These are phyloP conservation scores for Ceryle rudis DNA, from an alignment of 2,797 vertebrate genomes.

Conservation along the genomic window DNA sequence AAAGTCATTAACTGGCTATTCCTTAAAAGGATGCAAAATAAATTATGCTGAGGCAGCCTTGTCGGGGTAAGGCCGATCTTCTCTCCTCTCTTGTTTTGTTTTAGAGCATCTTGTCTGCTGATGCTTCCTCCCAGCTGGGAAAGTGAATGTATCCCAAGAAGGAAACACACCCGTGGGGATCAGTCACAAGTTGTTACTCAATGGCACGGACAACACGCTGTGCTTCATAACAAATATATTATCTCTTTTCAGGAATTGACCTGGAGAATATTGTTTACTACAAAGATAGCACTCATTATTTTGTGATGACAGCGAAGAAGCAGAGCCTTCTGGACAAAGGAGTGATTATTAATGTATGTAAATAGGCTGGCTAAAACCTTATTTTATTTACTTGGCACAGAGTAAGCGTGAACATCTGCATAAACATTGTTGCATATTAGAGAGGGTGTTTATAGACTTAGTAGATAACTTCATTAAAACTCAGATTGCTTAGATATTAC, in stretches of 20 bases:
- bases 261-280: constrained; percentile 99
- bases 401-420: not conserved
- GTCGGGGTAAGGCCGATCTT: not conserved
- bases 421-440: not conserved
- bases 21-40: not conserved
- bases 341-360: constrained; percentile 92
- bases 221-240: not conserved
- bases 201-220: not conserved
- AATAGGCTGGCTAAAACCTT: not conserved
- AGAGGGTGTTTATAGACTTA: not conserved
- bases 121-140: not conserved
- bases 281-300: constrained; percentile 97
- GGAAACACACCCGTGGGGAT: not conserved
- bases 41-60: not conserved
- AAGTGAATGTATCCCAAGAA: not conserved
- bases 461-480: not conserved
- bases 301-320: constrained; percentile 99
- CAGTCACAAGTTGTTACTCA: not conserved
- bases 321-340: constrained; percentile 97
- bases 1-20: not conserved
- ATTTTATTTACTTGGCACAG: not conserved
- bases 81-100: not conserved
- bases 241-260: constrained; percentile 88
- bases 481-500: not conserved
- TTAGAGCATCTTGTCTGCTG: not conserved